Conservation (phyloP, 2,113 vertebrate species). For the Burhinus oedicnemus region DNA sequence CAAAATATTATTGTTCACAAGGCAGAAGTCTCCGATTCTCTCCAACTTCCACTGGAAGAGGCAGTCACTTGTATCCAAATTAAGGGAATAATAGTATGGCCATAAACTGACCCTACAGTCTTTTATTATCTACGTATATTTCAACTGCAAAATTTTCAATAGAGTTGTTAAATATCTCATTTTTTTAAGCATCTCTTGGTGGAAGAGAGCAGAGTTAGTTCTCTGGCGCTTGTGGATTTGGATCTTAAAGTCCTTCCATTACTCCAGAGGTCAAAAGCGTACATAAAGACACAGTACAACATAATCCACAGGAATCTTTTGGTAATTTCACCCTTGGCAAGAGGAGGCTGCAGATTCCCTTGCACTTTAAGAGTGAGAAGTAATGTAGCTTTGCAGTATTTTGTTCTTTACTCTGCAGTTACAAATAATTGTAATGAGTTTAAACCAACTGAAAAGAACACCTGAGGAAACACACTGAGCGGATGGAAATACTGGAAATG, state of each 20-base stretch:
- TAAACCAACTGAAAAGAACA: background rate
- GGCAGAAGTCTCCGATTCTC: background rate
- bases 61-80: background rate
- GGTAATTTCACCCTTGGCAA: background rate
- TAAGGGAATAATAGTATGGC: background rate
- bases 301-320: background rate
- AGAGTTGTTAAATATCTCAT: background rate
- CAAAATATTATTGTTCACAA: background rate
- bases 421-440: background rate
- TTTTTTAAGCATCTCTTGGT: background rate
- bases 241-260: background rate
- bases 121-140: background rate
- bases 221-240: background rate
- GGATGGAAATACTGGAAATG: background rate
- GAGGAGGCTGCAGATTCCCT: background rate
- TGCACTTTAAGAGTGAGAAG: background rate
- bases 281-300: background rate
- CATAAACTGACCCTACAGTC: background rate
- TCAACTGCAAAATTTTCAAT: background rate
- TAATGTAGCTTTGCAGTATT: background rate
- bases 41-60: background rate
- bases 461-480: background rate
- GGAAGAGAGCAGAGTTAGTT: background rate
- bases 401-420: background rate
- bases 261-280: background rate